Base-by-base conservation (phyloP, 2,797 vertebrate genomes). In the Gallinago solitaria region DNA sequence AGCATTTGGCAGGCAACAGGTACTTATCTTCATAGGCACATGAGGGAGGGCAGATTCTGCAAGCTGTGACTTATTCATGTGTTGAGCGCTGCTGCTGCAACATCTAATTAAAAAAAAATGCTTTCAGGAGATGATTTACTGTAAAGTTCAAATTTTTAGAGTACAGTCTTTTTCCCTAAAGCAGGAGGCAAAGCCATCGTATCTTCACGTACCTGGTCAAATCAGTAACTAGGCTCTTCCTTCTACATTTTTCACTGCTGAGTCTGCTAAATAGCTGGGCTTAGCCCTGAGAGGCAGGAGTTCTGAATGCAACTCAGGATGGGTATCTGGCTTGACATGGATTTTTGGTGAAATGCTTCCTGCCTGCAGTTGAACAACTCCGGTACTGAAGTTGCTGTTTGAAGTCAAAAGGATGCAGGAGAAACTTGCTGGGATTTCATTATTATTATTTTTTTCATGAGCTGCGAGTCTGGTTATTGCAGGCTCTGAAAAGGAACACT, bases 231-330 rank as follows among this genome's bases (percentile, higher is more conserved):
- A 77, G 75, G 48, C 43, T 81, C 53, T 75, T 48, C 25, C 16
- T 20, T 30, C 13, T n/a, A 20, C 16, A 0, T 3, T 30, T 27
- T 15, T 60, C 4, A 8, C 41, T n/a, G 6, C 47, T 5, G 5
- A 13, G 16, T 28, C 67, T 37, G 33, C 21, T 57, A 16, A 70
- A 20, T 50, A 64, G 18, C 54, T 27, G 54, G 57, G 9, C 54
- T 76, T 47, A 37, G 30, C 70, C 56, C 41, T 24, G 37, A 12
- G 37, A 24, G 37, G 20, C 2, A 18, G 69, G 41, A 87, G 51
- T 30, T 27, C 47, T n/a, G 35, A 41, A 20, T 2, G 48, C 77
- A 60, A 9, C 43, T 63, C 43, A 24, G 7, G 37, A 43, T 15
- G 28, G 5, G 37, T 12, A 35, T 25, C 8, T 68, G 47, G 19